Conservation (phyloP, 2,888 invertebrate species). For the Neocrepidodera transversa region DNA sequence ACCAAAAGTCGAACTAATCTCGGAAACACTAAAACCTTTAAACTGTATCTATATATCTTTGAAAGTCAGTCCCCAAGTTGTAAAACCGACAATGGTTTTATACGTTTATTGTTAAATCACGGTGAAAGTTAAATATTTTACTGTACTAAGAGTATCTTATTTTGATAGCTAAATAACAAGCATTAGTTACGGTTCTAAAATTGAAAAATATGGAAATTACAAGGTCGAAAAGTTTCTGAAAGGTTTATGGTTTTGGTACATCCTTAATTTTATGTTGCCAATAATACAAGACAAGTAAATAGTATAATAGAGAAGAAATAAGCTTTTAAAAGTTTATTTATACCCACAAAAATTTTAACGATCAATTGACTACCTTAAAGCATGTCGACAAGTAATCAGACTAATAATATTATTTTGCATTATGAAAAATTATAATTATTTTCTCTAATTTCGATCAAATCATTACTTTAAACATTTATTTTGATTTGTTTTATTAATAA, state of each 20-base stretch:
- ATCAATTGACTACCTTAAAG: no score
- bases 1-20: constrained; percentile 38
- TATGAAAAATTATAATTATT: no score
- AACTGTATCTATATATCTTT: constrained; percentile 35
- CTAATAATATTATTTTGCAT: no score
- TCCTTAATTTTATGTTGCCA: not conserved
- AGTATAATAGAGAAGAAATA: not conserved
- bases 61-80: constrained; percentile 42
- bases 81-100: constrained; percentile 45
- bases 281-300: not conserved
- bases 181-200: constrained; percentile 32
- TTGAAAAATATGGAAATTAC: constrained; percentile 21
- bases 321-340: no score
- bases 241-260: constrained; percentile 9
- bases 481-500: no score
- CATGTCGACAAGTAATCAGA: no score
- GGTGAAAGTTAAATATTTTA: constrained; percentile 47
- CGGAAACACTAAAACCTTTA: constrained; percentile 47
- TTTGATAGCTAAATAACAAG: constrained; percentile 27
- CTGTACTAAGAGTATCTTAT: constrained; percentile 31
- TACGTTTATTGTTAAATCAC: constrained; percentile 42
- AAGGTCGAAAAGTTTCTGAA: constrained; percentile 4
- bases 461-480: no score
- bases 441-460: no score
- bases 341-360: no score